A percentile compares a stretch with the other conserved stretches of the same genome.
These are phyloP conservation scores for Gobio gobio DNA, from an alignment of 2,113 vertebrate genomes.

Conservation along the genomic window DNA sequence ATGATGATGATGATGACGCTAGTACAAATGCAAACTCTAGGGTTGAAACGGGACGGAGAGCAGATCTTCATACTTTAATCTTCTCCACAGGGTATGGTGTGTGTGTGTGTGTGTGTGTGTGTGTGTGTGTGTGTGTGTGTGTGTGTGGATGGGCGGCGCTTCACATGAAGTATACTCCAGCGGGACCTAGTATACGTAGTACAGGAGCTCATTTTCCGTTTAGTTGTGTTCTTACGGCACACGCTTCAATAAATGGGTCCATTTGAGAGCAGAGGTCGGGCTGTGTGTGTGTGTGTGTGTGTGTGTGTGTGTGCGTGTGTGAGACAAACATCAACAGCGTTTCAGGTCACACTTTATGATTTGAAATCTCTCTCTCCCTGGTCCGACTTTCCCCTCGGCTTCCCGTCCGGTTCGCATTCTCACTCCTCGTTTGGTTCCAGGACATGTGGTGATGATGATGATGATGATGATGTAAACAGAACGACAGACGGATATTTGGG, in stretches of 20 bases:
- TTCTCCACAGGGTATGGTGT: constrained; percentile 65
- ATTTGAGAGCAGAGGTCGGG: constrained; percentile 44
- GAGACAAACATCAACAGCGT: constrained; percentile 20
- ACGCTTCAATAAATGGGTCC: constrained; percentile 61
- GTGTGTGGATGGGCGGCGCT: constrained; percentile 60
- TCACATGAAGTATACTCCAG: constrained; percentile 55
- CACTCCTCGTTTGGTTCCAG: constrained; percentile 83
- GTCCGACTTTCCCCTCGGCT: constrained; percentile 28
- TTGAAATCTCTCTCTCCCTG: constrained; percentile 70
- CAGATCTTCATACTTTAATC: constrained; percentile 64
- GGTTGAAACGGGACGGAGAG: constrained; percentile 61
- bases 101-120: constrained; percentile 59
- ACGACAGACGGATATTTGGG: constrained; percentile 85
- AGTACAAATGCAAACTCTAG: constrained; percentile 63
- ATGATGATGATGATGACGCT: constrained; percentile 55
- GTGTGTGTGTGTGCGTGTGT: not conserved
- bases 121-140: constrained; percentile 53
- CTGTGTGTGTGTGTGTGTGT: not conserved
- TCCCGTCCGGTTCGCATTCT: constrained; percentile 86
- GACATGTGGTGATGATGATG: constrained; percentile 85
- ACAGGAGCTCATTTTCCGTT: constrained; percentile 55
- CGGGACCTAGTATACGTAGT: constrained; percentile 40
- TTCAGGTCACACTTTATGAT: constrained; percentile 32
- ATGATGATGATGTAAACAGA: constrained; percentile 88
- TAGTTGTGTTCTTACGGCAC: constrained; percentile 56